Evolutionary conservation across 2,888 invertebrate species (phyloP), one percentile per base, ranked within the genome.

Genomic region (Sacculina carcini): DNA sequence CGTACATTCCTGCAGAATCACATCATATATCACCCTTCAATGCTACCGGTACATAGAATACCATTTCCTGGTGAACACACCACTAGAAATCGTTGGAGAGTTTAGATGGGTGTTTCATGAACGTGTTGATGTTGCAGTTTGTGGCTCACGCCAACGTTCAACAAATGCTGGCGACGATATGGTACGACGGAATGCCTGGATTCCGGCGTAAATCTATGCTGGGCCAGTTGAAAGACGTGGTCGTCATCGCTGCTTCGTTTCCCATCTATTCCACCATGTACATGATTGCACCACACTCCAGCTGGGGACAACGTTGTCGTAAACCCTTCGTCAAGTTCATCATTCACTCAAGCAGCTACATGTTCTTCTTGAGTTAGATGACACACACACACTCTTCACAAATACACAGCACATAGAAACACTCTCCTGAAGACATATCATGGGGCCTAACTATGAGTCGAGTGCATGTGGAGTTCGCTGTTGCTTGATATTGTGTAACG

Each of bases 291-390:
- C 71, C 71, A 21, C 65, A 64, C 56, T 63, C 64, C 48, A 58
- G 59, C 31, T 56, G 66, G 10, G 68, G 69, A 9, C 57, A 59
- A 38, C 63, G 69, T 50, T 64, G 69, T 57, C 63, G 66, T 50
- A 67, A 69, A 55, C 71, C 71, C 2, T 71, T 70, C 60, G 67
- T 71, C 60, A 70, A 70, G 59, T 71, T 71, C 59, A 66, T 71
- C 53, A 65, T 66, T 54, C 69, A 71, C 59, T 67, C 67, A 54
- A 63, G 69, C 14, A 67, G 69, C n/a, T 71, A 71, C 58, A 60
- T 67, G 48, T 65, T 65, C 55, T 71, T 71, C 60, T 70, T 94
- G 55, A 71, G 92, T 92, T 67, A 79, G 83, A n/a, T n/a, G n/a
- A n/a, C n/a, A n/a, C n/a, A n/a, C n/a, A n/a, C n/a, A n/a, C n/a